Base-by-base conservation (phyloP, 2,888 invertebrate species). In the Rhagium mordax region DNA sequence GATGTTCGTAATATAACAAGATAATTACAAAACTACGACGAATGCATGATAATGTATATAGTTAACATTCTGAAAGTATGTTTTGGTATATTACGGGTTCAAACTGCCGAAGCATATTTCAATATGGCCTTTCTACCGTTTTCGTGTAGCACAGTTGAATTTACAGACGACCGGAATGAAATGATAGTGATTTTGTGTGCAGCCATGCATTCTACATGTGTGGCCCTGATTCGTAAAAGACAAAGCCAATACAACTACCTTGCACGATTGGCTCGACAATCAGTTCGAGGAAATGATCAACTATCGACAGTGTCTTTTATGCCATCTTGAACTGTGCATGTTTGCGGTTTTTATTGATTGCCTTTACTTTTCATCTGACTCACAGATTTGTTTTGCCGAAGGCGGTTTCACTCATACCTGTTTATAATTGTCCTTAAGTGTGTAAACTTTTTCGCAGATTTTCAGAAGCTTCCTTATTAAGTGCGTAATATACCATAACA, bases 221-320 rank as follows among this genome's bases (percentile, higher is more conserved):
- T 84, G 85, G 85, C 81, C 84, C 79, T 79, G 81, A 83, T 81
- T 78, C 81, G 81, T 78, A 78, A 77, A 74, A 81, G 80, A 79
- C 81, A 82, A 81, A 80, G 79, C 79, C 77, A 79, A 80, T 75
- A 75, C 78, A 64, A 80, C 79, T 81, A 81, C 81, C 81, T 80
- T 57, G 74, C 79, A 78, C 82, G 77, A 83, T 83, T 81, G 82
- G 81, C 75, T 77, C 79, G 74, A 76, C 79, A 77, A 80, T 81
- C 80, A 80, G 78, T 85, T 84, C 85, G 82, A 81, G 81, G 84
- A 84, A 85, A 82, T 84, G 80, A 85, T 84, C 85, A 83, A 83
- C 79, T 77, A 83, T 84, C 84, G 74, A 72, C 74, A 68, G 72
- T 68, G 33, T 33, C 61, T 60, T n/a, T 67, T 70, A 70, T 69